Evolutionary conservation across 2,888 invertebrate species (phyloP), one percentile per base, ranked within the genome.

Genomic region (Diarsia mendica): DNA sequence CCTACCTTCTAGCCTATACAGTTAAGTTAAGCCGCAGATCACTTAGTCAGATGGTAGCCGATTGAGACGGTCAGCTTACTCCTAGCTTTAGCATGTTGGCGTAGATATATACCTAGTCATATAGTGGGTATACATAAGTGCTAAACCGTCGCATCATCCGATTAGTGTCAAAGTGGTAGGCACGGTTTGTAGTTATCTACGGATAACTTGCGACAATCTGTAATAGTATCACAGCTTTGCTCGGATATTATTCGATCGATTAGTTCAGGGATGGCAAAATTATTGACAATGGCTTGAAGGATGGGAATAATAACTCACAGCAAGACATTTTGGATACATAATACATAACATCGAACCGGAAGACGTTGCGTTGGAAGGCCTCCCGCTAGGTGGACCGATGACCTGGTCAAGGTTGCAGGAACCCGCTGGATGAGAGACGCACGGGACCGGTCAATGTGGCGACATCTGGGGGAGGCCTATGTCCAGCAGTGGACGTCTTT

Each of bases 151-250:
- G 39, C 39, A 39, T 39, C 63, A 86, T 84, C 72, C 70, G 67
- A 85, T 82, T 82, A 85, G 60, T 51, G 48, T 85, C 72, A 70
- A 82, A 70, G 72, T 67, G 66, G 28, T 49, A 44, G 46, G 33
- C 18, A 58, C 23, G 48, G 44, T 46, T 15, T 55, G 55, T 55
- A 6, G 23, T 28, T 58, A 58, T 58, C 23, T 66, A 58, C 13
- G n/a, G 67, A 58, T 72, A 81, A 70, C 80, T 72, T 69, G 18
- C 60, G 61, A 28, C 55, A 49, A 60, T 61, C 8, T 15, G 15
- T 85, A 70, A 76, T 72, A 49, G 44, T 48, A 72, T 71, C n/a
- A 64, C 58, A 53, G 23, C 23, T 10, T 72, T 82, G 48, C 48
- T 20, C 0, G 53, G 15, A 72, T 55, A 67, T 82, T 1, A 81